Percentiles rank a stretch among this genome's conserved stretches.
Conservation (phyloP, 2,113 vertebrate species). For the Leptobrachium ailaonicum region DNA sequence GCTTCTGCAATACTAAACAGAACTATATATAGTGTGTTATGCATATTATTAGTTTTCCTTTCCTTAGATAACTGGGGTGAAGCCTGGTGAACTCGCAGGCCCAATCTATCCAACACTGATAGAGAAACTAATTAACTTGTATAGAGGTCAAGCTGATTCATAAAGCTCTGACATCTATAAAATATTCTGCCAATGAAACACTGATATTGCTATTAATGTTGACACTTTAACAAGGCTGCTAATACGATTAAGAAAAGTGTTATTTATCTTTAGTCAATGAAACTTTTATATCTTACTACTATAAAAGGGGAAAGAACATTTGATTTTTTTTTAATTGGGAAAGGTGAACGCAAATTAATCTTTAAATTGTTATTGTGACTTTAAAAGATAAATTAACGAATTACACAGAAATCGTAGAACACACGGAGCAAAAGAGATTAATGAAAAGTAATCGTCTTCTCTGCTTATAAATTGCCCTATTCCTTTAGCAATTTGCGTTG, state of each 20-base stretch:
- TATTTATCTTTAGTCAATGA: constrained; percentile 1
- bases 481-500: no score
- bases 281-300: neutral
- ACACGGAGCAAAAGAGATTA: no score
- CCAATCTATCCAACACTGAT: constrained; percentile 1
- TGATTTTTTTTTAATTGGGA: neutral
- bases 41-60: no score
- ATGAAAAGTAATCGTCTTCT: no score
- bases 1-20: no score
- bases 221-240: neutral
- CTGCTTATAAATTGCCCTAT: no score
- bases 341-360: no score
- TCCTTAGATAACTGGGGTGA: neutral
- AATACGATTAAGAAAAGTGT: neutral
- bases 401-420: no score
- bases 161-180: constrained; percentile 22
- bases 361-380: no score
- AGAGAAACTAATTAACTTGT: constrained; percentile 26
- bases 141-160: constrained; percentile 28
- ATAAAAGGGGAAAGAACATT: neutral
- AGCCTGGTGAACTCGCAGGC: constrained; percentile 11
- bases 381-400: no score
- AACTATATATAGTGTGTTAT: no score
- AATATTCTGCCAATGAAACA: constrained; percentile 17
- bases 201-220: constrained; percentile 17